A percentile compares a stretch with the other conserved stretches of the same genome.
These are phyloP conservation scores for Progne subis DNA, from an alignment of 2,113 vertebrate genomes.

Conservation along the genomic window DNA sequence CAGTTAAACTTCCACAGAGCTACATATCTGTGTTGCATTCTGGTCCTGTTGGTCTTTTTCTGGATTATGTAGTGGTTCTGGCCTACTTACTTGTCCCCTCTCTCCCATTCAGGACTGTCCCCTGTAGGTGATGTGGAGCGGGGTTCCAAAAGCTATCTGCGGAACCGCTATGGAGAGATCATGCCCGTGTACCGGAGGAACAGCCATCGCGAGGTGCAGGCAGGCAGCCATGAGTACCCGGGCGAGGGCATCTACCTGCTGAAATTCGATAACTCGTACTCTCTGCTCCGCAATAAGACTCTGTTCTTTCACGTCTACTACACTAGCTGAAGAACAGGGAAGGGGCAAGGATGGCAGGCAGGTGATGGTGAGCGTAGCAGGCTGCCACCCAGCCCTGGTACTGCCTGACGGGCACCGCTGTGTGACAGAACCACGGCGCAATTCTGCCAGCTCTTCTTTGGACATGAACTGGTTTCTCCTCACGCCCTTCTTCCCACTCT, in stretches of 20 bases:
- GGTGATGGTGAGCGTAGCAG: neutral
- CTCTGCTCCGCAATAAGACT: constrained; percentile 95
- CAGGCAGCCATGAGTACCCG: constrained; percentile 93
- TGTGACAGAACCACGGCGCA: neutral
- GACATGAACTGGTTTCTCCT: constrained; percentile 17
- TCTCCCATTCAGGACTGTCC: constrained; percentile 77
- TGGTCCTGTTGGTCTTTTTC: neutral
- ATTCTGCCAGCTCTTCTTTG: constrained; percentile 40
- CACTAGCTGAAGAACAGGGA: constrained; percentile 72
- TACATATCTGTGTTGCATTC: neutral
- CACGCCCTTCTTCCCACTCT: neutral
- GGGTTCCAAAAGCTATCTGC: constrained; percentile 82
- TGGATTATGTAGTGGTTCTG: neutral
- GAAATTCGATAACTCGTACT: constrained; percentile 98
- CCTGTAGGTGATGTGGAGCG: constrained; percentile 90
- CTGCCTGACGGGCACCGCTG: neutral
- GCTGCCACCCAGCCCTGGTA: constrained; percentile 46
- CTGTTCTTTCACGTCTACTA: constrained; percentile 97
- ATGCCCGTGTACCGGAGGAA: constrained; percentile 92
- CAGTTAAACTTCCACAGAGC: neutral
- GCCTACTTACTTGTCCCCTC: neutral
- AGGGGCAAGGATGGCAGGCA: constrained; percentile 7
- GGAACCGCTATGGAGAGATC: constrained; percentile 88
- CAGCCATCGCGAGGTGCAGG: constrained; percentile 89
- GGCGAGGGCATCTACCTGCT: constrained; percentile 96